Conservation (phyloP, 2,888 invertebrate genomes). For the Fabriciana adippe region DNA sequence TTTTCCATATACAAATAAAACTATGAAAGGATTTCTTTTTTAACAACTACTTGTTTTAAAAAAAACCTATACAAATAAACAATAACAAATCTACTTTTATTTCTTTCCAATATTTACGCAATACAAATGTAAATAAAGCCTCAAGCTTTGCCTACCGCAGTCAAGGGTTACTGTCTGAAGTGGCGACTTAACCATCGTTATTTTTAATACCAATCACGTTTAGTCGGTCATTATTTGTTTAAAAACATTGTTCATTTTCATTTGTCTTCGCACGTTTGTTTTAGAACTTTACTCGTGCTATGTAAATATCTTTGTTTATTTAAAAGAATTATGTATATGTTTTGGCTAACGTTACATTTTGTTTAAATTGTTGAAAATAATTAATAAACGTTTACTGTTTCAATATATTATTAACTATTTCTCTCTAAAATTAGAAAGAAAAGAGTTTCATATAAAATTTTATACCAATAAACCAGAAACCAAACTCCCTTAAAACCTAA, state of each 20-base stretch:
- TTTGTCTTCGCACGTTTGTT: constrained; percentile 38
- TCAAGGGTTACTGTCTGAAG: constrained; percentile 68
- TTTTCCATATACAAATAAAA: too few species aligned
- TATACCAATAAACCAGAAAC: neutral
- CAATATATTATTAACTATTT: too few species aligned
- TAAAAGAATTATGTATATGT: neutral
- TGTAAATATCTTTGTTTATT: neutral
- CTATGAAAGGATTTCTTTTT: neutral
- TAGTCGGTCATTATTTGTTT: constrained; percentile 69
- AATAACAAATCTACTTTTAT: constrained; percentile 12
- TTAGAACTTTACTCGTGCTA: constrained; percentile 17
- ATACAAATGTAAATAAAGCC: constrained; percentile 27
- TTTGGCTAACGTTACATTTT: neutral
- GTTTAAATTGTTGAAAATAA: too few species aligned
- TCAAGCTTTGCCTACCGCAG: constrained; percentile 70
- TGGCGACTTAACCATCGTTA: constrained; percentile 64
- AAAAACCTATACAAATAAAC: constrained; percentile 5
- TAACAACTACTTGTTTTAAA: neutral
- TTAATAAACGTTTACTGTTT: too few species aligned
- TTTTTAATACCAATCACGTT: constrained; percentile 66
- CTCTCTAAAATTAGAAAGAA: too few species aligned
- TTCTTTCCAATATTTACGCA: constrained; percentile 21
- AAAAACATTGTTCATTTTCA: constrained; percentile 66
- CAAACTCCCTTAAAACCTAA: too few species aligned
- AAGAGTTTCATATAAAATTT: too few species aligned